Conservation (phyloP, 2,797 vertebrate genomes). For the Smutsia temminckii region DNA sequence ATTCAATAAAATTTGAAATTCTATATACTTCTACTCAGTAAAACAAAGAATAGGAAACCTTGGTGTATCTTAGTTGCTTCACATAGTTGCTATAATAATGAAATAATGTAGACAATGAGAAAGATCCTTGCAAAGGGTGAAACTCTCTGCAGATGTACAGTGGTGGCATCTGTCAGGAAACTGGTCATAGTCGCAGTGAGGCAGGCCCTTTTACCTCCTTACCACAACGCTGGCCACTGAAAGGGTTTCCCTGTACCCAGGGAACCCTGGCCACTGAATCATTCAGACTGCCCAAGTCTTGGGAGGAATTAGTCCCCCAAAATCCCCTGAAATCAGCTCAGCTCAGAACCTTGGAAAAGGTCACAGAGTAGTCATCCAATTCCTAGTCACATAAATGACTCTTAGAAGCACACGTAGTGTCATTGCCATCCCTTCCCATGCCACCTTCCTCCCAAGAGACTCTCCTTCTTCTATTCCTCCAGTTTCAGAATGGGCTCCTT, state of each 20-base stretch:
- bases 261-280: slow-evolving; percentile 41
- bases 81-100: neutral
- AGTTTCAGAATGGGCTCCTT: slow-evolving; percentile 24
- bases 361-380: slow-evolving; percentile 57
- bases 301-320: slow-evolving; percentile 25
- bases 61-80: neutral
- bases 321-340: slow-evolving; percentile 55
- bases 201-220: neutral
- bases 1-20: neutral
- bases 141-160: neutral
- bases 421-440: neutral
- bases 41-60: neutral
- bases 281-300: slow-evolving; percentile 27
- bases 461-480: neutral
- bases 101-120: neutral
- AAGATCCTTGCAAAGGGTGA: neutral
- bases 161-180: neutral
- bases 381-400: slow-evolving; percentile 51
- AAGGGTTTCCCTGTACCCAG: neutral
- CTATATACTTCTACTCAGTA: neutral
- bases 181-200: neutral
- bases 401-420: neutral
- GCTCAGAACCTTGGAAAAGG: slow-evolving; percentile 53
- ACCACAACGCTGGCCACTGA: neutral
- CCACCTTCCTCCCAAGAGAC: neutral